A percentile compares a stretch with the other conserved stretches of the same genome.
Conservation (phyloP, 2,797 vertebrate species). For the Dryobates pubescens region DNA sequence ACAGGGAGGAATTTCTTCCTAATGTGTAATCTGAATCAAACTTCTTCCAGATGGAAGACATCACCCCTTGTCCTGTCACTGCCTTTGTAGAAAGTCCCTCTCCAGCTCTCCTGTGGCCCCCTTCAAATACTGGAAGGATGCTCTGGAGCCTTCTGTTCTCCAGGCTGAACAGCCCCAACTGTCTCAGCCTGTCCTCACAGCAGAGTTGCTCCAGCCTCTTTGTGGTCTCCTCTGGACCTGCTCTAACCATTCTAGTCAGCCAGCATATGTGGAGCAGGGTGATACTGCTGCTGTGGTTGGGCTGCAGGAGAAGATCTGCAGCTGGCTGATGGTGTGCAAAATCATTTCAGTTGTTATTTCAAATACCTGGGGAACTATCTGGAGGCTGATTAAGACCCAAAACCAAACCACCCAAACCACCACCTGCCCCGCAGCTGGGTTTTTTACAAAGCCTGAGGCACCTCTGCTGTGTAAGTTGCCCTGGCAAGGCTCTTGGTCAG, state of each 20-base stretch:
- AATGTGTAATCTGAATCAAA: too few relatives aligned
- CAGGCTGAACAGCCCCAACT: too few relatives aligned
- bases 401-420: neutral
- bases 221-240: too few relatives aligned
- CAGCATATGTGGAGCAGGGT: neutral
- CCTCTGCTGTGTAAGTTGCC: neutral
- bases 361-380: neutral
- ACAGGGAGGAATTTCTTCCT: too few relatives aligned
- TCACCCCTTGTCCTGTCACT: too few relatives aligned
- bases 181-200: too few relatives aligned
- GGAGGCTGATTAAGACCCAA: neutral
- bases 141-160: too few relatives aligned
- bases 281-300: neutral
- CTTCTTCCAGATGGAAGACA: too few relatives aligned
- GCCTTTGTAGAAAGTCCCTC: too few relatives aligned
- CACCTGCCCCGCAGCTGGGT: neutral
- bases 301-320: neutral
- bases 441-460: neutral
- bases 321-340: neutral
- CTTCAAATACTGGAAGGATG: too few relatives aligned
- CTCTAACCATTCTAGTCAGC: neutral
- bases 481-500: neutral
- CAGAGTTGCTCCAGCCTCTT: too few relatives aligned
- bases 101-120: too few relatives aligned
- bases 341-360: neutral